Evolutionary conservation across 2,113 vertebrate species (phyloP), one percentile per base, ranked within the genome.

Genomic region (Ursus arctos): DNA sequence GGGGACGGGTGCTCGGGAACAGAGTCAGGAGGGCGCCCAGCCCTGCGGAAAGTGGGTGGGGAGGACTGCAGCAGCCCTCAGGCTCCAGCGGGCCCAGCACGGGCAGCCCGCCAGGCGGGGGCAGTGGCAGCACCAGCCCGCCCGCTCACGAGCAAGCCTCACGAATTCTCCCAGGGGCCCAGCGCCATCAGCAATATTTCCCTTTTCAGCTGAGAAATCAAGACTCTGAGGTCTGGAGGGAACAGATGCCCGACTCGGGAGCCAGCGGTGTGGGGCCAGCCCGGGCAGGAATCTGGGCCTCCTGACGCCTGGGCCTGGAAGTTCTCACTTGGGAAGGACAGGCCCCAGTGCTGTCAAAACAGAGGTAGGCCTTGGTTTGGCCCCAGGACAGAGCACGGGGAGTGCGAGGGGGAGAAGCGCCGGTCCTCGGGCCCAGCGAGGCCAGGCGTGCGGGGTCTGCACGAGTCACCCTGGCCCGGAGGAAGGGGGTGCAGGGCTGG

Each of bases 261-360:
- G 82, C 1, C 3, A 0, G 93, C 63, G 12, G 53, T 14, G 21
- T 33, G n/a, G 47, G 85, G 53, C 72, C 51, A 21, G 16, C 22
- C 59, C 5, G 71, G 57, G 63, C 87, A 51, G 59, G 91, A 71
- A 28, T 71, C 82, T 12, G n/a, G 1, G 89, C 63, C 24, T 69
- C 33, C 74, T 26, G 77, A 91, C 59, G 19, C 36, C 36, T 1
- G 8, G 93, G 84, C 69, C 97, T 94, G 91, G 84, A 93, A 74
- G 22, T 80, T 28, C 69, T 97, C 91, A 87, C 49, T 65, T 2
- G 1, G 43, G 57, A 36, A 28, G 24, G 49, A 1, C 1, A 36
- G 57, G 19, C 74, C 43, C 24, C 1, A 26, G 71, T 11, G 40
- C 71, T 76, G 74, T 47, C 40, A 28, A 47, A 28, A 16, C 74